These are phyloP conservation scores for Callionymus lyra DNA, from an alignment of 2,113 vertebrate species.

Conservation along the genomic window DNA sequence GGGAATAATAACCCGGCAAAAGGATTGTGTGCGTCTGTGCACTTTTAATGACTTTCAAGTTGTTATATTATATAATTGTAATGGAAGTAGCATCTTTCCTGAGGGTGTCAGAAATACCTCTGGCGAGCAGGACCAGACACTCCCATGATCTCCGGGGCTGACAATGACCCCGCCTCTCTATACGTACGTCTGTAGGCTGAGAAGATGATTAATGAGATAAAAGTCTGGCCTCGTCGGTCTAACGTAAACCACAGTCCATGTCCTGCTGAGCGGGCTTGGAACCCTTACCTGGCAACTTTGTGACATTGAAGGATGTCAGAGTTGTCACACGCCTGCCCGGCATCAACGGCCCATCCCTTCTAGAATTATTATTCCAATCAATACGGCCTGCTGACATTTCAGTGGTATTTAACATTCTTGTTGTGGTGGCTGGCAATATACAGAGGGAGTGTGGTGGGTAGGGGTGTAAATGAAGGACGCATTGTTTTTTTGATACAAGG, in stretches of 20 bases:
- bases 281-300: slow-evolving; percentile 62
- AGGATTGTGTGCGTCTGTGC: no score
- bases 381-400: slow-evolving; percentile 62
- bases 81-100: no score
- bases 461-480: background rate
- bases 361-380: slow-evolving; percentile 69
- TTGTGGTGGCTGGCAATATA: slow-evolving; percentile 30
- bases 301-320: slow-evolving; percentile 61
- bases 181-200: slow-evolving; percentile 34
- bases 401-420: slow-evolving; percentile 67
- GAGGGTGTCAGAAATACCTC: no score
- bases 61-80: no score
- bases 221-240: slow-evolving; percentile 44
- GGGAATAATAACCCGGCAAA: no score
- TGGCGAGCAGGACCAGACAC: no score
- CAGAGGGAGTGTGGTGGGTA: slow-evolving; percentile 9
- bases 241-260: slow-evolving; percentile 42
- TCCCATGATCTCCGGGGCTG: background rate
- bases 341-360: slow-evolving; percentile 58
- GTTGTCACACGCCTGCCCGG: slow-evolving; percentile 48
- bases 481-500: slow-evolving; percentile 17
- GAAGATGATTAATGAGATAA: slow-evolving; percentile 58
- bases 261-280: slow-evolving; percentile 31
- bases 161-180: slow-evolving; percentile 36
- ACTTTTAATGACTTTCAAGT: no score